These are phyloP conservation scores for Lepidurus arcticus DNA, from an alignment of 1,140 invertebrate species.

Conservation along the genomic window DNA sequence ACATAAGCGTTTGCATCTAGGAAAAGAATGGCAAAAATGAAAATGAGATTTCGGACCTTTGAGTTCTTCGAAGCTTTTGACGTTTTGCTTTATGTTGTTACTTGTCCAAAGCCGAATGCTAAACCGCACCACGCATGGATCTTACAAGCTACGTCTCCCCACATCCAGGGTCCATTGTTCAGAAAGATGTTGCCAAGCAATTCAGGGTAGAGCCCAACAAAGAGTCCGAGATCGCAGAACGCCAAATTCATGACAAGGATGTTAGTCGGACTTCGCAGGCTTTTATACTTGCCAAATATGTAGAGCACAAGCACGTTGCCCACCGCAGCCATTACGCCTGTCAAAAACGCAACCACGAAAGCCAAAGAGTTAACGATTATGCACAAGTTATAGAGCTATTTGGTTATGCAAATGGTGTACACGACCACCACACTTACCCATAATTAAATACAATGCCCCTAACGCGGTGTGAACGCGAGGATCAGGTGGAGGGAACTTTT, in stretches of 20 bases:
- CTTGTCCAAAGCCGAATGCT: slow-evolving; percentile 12
- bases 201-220: slow-evolving; percentile 38
- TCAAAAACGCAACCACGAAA: slow-evolving; percentile 19
- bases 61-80: slow-evolving; percentile 24
- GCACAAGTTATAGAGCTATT: slow-evolving; percentile 9
- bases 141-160: slow-evolving; percentile 36
- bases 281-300: slow-evolving; percentile 35
- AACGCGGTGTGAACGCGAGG: slow-evolving; percentile 35
- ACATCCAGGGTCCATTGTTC: slow-evolving; percentile 35
- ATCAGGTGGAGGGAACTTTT: slow-evolving; percentile 35
- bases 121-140: slow-evolving; percentile 36
- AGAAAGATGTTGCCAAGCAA: slow-evolving; percentile 46
- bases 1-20: slow-evolving; percentile 39
- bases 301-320: slow-evolving; percentile 36
- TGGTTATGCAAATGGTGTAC: not conserved
- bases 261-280: slow-evolving; percentile 46
- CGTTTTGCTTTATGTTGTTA: not conserved
- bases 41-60: slow-evolving; percentile 36
- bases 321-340: slow-evolving; percentile 26
- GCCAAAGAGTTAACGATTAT: slow-evolving; percentile 24
- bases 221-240: slow-evolving; percentile 42
- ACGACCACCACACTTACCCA: slow-evolving; percentile 28
- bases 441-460: slow-evolving; percentile 35
- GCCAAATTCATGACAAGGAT: slow-evolving; percentile 47
- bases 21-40: slow-evolving; percentile 38